Evolutionary conservation across 2,113 vertebrate species (phyloP), one percentile per base, ranked within the genome.

Genomic region (Hypomesus transpacificus): DNA sequence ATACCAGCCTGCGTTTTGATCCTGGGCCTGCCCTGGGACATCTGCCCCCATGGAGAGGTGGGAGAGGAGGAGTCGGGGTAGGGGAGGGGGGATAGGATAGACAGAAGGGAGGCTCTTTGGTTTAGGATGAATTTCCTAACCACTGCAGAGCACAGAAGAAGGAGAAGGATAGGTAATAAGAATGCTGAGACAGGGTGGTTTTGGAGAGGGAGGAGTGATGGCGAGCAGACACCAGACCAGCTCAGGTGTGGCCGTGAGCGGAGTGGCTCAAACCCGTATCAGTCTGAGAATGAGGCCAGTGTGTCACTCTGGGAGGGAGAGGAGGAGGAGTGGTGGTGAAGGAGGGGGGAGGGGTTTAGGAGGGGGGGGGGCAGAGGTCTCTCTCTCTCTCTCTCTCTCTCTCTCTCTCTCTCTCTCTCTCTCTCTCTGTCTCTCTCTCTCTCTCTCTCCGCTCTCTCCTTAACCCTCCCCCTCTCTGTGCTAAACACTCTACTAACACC

Each of bases 221-320:
- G 68, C 22, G 54, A 14, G 17, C 28, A 14, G 46, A 17, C 34
- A 18, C 14, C 8, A 22, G 56, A 26, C 24, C 22, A 70, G 46
- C 22, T 70, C 68, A 70, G 68, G 57, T 70, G 14, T 60, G 22
- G 58, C 21, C 56, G 26, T 39, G 13, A 34, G 67, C 4, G 54
- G 14, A 11, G 3, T 72, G 39, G 5, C 66, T 71, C 68, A 66
- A 82, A 82, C 68, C 75, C 75, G 83, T 63, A 72, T 66, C 52
- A 75, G 75, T 76, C 73, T 53, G 76, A 74, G 79, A 87, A 85
- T 53, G 72, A 79, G 86, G 74, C 76, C 73, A 85, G 80, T 79
- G 70, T 84, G 84, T 80, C 80, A 71, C 61, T 62, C 61, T 24
- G 18, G 75, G 52, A 0, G 50, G 71, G 75, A 68, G 71, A 68